Evolutionary conservation across 2,113 vertebrate genomes (phyloP).

Genomic region (Leucosticte australis): DNA sequence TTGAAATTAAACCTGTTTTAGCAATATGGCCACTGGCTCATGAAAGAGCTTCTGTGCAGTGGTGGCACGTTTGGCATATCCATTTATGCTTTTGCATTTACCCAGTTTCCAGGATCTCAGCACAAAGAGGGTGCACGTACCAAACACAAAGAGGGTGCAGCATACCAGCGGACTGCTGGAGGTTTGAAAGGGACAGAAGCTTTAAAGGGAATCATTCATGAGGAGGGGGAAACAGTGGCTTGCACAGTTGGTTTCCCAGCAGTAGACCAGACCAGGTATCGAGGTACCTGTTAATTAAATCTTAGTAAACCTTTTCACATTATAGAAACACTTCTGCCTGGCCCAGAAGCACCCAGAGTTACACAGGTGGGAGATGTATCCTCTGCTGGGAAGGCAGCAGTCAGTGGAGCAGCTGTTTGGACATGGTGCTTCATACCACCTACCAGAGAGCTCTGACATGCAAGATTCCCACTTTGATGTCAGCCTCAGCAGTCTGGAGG

Average conservation of each 20-base stretch:
- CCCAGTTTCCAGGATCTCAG: background rate
- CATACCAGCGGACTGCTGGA: fast-evolving
- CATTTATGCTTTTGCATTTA: background rate
- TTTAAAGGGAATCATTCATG: background rate
- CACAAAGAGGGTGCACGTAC: background rate
- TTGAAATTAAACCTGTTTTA: background rate
- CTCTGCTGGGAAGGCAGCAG: background rate
- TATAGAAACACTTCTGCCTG: background rate
- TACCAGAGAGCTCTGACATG: background rate
- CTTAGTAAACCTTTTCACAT: background rate
- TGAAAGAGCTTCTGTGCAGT: background rate
- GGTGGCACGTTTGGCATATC: background rate
- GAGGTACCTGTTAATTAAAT: background rate
- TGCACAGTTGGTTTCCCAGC: background rate
- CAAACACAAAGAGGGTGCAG: background rate
- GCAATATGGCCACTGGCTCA: background rate
- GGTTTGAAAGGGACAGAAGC: background rate
- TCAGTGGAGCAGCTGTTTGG: background rate
- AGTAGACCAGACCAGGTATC: background rate
- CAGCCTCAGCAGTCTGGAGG: background rate
- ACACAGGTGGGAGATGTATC: background rate
- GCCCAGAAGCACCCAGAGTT: background rate
- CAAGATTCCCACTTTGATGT: background rate
- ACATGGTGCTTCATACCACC: background rate
- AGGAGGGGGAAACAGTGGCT: background rate